Evolutionary conservation across 2,888 invertebrate genomes (phyloP).

Genomic region (Lobophora halterata): DNA sequence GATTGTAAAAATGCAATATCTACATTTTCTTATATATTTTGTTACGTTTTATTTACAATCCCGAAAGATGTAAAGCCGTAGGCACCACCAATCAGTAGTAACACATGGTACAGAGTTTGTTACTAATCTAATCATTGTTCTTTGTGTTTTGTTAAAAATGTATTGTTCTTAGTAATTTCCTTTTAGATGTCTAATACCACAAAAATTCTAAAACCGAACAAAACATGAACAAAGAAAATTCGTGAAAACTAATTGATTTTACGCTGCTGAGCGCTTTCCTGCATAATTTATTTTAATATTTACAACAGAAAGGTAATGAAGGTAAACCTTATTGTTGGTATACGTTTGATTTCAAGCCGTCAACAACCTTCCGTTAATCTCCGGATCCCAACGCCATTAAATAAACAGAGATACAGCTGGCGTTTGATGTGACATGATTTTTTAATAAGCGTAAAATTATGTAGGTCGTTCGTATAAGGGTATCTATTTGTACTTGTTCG

Average conservation of each 20-base stretch:
- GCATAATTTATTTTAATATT: conserved; percentile 34
- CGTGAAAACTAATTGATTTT: conserved; percentile 32
- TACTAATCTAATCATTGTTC: too few species aligned
- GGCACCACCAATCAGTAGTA: too few species aligned
- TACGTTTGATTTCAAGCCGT: conserved; percentile 25
- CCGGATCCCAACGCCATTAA: conserved; percentile 8
- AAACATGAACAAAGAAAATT: conserved; percentile 19
- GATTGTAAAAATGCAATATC: too few species aligned
- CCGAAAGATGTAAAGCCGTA: too few species aligned
- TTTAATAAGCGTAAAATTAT: conserved; percentile 4
- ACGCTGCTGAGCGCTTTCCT: conserved; percentile 21
- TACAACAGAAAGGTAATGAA: conserved; percentile 23
- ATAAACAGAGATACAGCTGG: conserved; percentile 18
- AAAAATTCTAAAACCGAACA: conserved; percentile 12
- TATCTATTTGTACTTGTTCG: too few species aligned
- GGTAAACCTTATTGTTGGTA: conserved; percentile 20
- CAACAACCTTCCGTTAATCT: conserved; percentile 23
- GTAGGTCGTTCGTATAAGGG: too few species aligned
- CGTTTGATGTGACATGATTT: conserved; percentile 6
- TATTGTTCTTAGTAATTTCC: too few species aligned
- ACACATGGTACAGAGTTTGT: too few species aligned
- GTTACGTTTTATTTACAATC: too few species aligned
- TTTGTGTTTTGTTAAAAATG: too few species aligned
- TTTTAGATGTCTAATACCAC: neutral
- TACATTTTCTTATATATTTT: too few species aligned